These are phyloP conservation scores for Thymelicus sylvestris DNA, from an alignment of 2,888 invertebrate genomes.

Conservation along the genomic window DNA sequence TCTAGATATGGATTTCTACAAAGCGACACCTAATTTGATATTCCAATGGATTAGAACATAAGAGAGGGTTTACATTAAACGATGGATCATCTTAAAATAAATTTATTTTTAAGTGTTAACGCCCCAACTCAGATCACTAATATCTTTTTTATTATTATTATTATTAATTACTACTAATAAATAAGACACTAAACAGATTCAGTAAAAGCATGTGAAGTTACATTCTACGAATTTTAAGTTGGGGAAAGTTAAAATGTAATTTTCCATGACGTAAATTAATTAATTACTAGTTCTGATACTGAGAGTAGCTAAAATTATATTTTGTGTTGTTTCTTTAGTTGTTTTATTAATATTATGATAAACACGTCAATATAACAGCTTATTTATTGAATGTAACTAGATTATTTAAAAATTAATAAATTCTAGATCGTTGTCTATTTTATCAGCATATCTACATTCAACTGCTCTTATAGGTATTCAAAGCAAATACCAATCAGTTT, in stretches of 20 bases:
- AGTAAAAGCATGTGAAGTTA: background rate
- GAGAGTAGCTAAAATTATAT: background rate
- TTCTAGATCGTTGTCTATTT: conserved; percentile 6
- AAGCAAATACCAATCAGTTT: conserved; percentile 22
- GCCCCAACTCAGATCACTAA: no score
- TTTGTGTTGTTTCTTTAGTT: background rate
- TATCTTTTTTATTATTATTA: no score
- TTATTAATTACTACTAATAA: background rate
- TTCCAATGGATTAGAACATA: conserved; percentile 1
- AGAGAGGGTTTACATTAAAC: no score
- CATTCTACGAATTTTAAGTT: background rate
- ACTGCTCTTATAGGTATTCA: conserved; percentile 11
- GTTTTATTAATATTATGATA: background rate
- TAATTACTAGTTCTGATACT: background rate
- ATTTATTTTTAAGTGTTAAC: no score
- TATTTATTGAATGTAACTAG: background rate
- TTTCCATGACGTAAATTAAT: background rate
- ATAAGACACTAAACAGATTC: background rate
- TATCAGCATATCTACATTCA: conserved; percentile 11
- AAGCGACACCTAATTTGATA: conserved; percentile 9
- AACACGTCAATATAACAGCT: background rate
- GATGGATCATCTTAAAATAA: no score
- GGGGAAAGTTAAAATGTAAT: background rate
- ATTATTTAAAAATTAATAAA: background rate
- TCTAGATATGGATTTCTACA: conserved; percentile 11